phyloP scores from a whole-genome alignment of 23 tunicate species.

The Ascidia mentula region DNA sequence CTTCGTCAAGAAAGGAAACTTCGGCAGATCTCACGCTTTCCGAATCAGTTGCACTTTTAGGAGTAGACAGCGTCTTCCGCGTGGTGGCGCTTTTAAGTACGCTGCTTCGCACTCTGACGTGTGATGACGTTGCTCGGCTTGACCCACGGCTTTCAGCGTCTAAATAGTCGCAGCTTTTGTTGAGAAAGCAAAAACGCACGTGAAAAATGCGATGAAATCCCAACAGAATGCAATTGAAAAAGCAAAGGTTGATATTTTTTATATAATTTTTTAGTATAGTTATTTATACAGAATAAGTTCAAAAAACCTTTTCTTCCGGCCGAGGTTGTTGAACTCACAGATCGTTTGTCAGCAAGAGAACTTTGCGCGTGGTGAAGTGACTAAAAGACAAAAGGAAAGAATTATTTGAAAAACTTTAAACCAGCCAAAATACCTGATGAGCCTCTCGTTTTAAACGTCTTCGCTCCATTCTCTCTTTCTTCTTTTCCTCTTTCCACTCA shows the following conservation, averaged over 20 bases:
- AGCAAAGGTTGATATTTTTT: too few species aligned
- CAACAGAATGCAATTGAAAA: too few species aligned
- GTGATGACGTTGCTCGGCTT: constrained; percentile 48
- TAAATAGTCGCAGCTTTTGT: too few species aligned
- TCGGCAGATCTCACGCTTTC: constrained; percentile 72
- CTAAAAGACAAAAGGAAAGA: not conserved
- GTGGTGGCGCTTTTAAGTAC: constrained; percentile 20
- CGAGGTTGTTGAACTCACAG: not conserved
- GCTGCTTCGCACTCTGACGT: constrained; percentile 33
- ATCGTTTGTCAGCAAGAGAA: not conserved
- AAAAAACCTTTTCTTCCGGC: not conserved
- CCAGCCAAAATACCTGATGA: not conserved
- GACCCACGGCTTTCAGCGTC: constrained; percentile 70
- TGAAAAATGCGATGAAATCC: too few species aligned
- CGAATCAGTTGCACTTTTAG: constrained; percentile 65
- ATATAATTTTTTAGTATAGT: too few species aligned
- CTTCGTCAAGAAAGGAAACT: constrained; percentile 62
- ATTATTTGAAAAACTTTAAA: not conserved
- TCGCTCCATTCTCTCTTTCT: constrained; percentile 40
- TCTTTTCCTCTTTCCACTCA: constrained; percentile 82
- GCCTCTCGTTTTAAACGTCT: constrained; percentile 54
- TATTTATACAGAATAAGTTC: too few species aligned
- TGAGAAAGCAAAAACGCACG: too few species aligned
- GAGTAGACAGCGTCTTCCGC: constrained; percentile 35
- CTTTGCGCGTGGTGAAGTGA: not conserved